Conservation (phyloP, 2,113 vertebrate genomes). For the Sorex fumeus region DNA sequence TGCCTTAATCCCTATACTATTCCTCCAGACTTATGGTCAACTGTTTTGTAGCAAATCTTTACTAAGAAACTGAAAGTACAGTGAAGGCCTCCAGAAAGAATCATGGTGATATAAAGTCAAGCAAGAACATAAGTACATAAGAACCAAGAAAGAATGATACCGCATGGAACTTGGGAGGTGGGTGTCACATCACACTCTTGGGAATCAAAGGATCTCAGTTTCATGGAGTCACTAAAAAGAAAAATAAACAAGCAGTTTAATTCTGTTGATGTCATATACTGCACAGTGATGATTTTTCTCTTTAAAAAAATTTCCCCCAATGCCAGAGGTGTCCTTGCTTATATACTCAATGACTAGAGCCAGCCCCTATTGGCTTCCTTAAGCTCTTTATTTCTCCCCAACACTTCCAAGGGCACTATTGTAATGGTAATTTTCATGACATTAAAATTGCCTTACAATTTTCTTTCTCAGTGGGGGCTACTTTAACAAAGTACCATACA, state of each 20-base stretch:
- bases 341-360: too few relatives aligned
- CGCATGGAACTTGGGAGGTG: background rate
- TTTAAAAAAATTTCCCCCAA: fast-evolving
- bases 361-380: background rate
- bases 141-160: background rate
- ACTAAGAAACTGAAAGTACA: background rate
- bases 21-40: background rate
- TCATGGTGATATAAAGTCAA: background rate
- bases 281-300: background rate
- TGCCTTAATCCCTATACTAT: too few relatives aligned
- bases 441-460: background rate
- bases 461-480: background rate
- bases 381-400: background rate
- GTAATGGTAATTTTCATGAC: background rate
- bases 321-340: background rate
- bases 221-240: background rate
- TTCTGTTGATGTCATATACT: background rate
- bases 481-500: background rate
- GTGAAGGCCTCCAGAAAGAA: background rate
- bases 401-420: background rate
- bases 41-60: background rate
- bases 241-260: background rate
- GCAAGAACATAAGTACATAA: background rate
- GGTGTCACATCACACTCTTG: background rate
- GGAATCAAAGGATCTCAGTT: background rate